Conservation (phyloP, 1,140 invertebrate species). For the Drosophila jambulina region DNA sequence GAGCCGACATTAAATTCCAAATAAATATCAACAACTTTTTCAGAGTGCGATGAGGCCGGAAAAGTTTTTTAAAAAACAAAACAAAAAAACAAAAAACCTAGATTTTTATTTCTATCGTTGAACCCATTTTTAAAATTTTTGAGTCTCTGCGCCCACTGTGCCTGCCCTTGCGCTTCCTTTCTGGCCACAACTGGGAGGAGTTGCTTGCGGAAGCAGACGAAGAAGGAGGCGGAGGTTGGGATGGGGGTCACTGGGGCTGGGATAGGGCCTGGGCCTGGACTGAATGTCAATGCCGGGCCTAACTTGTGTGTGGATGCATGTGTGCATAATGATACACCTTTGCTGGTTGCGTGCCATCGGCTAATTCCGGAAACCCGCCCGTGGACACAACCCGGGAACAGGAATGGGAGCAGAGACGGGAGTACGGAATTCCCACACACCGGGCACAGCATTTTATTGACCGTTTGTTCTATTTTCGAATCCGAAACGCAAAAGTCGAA, state of each 20-base stretch:
- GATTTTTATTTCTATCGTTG: no score
- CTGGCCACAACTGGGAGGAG: constrained; percentile 1
- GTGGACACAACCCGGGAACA: constrained; percentile 14
- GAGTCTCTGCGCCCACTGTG: background rate
- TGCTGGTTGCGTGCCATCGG: constrained; percentile 58
- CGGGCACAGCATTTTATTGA: constrained; percentile 7
- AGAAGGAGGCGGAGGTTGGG: constrained; percentile 12
- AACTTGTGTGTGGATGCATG: constrained; percentile 29
- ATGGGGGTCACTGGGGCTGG: constrained; percentile 30
- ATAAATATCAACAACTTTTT: no score
- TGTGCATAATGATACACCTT: constrained; percentile 56
- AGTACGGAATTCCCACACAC: constrained; percentile 36
- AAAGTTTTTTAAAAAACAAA: no score
- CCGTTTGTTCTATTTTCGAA: constrained; percentile 42
- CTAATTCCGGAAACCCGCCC: constrained; percentile 71
- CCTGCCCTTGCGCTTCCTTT: background rate
- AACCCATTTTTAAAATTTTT: background rate
- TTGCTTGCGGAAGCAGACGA: background rate
- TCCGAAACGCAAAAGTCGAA: constrained; percentile 58
- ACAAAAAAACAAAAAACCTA: no score
- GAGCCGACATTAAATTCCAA: no score
- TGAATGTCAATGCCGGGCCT: constrained; percentile 26
- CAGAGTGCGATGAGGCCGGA: no score
- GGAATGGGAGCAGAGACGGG: constrained; percentile 54
- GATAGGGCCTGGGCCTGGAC: background rate